These are phyloP conservation scores for Agrilus biguttatus DNA, from an alignment of 2,888 invertebrate genomes.

Conservation along the genomic window DNA sequence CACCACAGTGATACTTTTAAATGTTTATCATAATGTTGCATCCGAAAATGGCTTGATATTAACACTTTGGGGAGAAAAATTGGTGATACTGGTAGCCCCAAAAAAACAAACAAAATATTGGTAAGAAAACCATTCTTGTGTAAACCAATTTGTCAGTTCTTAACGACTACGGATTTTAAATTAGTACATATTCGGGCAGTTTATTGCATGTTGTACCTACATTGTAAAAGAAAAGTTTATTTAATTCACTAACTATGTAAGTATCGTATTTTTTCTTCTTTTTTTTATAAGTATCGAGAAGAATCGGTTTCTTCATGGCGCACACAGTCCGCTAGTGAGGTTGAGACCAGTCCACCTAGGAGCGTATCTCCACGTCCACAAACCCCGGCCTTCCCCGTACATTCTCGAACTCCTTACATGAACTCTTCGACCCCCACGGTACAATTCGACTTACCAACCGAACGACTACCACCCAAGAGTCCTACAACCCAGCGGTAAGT, in stretches of 20 bases:
- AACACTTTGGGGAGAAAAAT: too few species aligned
- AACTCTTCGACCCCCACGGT: slow-evolving; percentile 54
- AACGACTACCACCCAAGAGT: slow-evolving; percentile 68
- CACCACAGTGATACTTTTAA: too few species aligned
- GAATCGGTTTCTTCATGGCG: slow-evolving; percentile 57
- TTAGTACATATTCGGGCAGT: too few species aligned
- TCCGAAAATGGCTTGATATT: too few species aligned
- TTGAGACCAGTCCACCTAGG: slow-evolving; percentile 38
- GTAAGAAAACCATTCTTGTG: too few species aligned
- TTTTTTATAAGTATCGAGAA: slow-evolving; percentile 36
- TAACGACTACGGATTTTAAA: too few species aligned
- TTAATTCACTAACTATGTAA: neutral
- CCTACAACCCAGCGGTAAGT: slow-evolving; percentile 55
- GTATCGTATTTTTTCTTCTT: neutral
- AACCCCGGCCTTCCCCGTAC: slow-evolving; percentile 88
- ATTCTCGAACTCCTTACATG: slow-evolving; percentile 76
- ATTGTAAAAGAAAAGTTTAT: neutral
- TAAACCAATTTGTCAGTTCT: too few species aligned
- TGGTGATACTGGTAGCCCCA: too few species aligned
- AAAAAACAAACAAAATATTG: too few species aligned
- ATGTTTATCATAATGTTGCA: too few species aligned
- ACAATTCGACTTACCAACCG: slow-evolving; percentile 33
- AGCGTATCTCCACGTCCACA: slow-evolving; percentile 54
- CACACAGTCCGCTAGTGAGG: slow-evolving; percentile 39
- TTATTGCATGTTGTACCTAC: neutral